Evolutionary conservation across 2,888 invertebrate genomes (phyloP).

Genomic region (Eristalis arbustorum): DNA sequence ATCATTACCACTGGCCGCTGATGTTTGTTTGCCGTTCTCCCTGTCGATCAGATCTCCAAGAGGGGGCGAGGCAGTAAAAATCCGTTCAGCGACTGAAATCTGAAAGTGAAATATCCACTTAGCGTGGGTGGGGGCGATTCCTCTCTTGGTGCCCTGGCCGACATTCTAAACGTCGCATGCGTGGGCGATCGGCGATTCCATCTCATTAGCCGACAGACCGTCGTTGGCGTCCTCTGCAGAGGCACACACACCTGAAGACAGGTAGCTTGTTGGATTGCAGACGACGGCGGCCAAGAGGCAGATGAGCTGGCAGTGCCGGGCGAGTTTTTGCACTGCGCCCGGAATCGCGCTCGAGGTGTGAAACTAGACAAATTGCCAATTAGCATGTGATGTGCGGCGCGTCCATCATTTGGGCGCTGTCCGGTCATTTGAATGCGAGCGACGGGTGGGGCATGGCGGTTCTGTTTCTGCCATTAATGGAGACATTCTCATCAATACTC

Average conservation of each 20-base stretch:
- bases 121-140: background rate
- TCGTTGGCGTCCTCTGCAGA: background rate
- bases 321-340: background rate
- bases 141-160: background rate
- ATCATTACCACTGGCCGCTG: background rate
- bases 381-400: background rate
- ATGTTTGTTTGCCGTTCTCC: too few species aligned
- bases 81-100: background rate
- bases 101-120: background rate
- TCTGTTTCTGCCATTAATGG: too few species aligned
- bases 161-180: background rate
- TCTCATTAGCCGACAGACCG: background rate
- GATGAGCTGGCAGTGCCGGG: too few species aligned
- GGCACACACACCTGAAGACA: background rate
- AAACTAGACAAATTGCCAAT: background rate
- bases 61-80: background rate
- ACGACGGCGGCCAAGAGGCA: background rate
- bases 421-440: background rate
- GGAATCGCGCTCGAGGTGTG: background rate
- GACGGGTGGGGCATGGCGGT: background rate
- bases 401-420: background rate
- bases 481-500: too few species aligned
- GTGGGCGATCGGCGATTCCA: background rate
- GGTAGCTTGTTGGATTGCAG: background rate
- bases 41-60: background rate